Conservation (phyloP, 2,113 vertebrate species). For the Mus pahari region DNA sequence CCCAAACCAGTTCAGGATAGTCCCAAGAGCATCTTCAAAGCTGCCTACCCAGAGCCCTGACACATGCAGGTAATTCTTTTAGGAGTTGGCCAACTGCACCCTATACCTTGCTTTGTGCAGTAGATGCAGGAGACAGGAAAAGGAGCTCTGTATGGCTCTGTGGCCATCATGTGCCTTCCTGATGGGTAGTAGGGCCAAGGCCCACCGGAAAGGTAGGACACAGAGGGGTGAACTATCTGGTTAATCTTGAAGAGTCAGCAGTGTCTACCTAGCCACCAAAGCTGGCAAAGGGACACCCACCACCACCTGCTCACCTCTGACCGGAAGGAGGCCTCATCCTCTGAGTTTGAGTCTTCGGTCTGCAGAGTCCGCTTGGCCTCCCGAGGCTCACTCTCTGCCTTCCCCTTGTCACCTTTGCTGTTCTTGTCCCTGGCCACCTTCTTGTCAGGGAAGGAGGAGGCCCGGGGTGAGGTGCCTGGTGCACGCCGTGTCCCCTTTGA, state of each 20-base stretch:
- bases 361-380: slow-evolving; percentile 93
- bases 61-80: too few relatives aligned
- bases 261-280: neutral
- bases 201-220: neutral
- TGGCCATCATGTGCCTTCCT: neutral
- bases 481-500: slow-evolving; percentile 92
- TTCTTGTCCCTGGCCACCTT: slow-evolving; percentile 95
- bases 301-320: slow-evolving; percentile 91
- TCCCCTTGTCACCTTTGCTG: slow-evolving; percentile 90
- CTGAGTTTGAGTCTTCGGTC: slow-evolving; percentile 96
- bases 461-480: slow-evolving; percentile 91
- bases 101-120: neutral
- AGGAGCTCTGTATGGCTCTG: neutral
- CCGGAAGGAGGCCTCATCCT: slow-evolving; percentile 97
- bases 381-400: slow-evolving; percentile 93
- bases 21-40: neutral
- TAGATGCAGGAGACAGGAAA: neutral
- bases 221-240: neutral
- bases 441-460: slow-evolving; percentile 93
- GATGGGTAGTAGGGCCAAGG: neutral
- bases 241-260: neutral
- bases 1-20: neutral
- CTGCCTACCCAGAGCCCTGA: neutral
- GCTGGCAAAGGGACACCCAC: neutral
- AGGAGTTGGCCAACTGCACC: too few relatives aligned